Base-by-base conservation (phyloP, 2,888 invertebrate genomes). In the Macrophya annulata region DNA sequence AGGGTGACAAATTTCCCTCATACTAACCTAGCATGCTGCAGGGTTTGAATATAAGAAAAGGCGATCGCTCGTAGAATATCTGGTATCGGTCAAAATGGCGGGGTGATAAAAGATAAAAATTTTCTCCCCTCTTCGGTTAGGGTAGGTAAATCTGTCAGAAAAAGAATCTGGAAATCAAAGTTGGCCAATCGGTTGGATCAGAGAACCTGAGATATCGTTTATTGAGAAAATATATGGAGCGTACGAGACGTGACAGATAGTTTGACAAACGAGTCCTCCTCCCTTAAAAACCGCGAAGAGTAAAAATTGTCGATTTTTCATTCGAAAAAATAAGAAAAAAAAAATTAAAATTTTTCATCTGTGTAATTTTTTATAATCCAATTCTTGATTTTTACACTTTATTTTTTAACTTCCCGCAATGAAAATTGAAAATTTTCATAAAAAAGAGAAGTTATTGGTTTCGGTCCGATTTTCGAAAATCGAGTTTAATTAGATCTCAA, bases 121-220 rank as follows among this genome's bases (percentile, higher is more conserved):
- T 55, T 81, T 51, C 51, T 51, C 51, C 81, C 68, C 31, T 68
- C 15, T 68, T 37, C 15, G 25, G 68, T 37, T 68, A 68, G 31
- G 31, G 68, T 68, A 68, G 31, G 31, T 68, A 89, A 89, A 89
- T 90, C 90, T 55, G 86, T 85, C 85, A 72, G 87, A 87, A 89
- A 90, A 90, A 90, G 90, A 90, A 81, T 90, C 87, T 87, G 87
- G 89, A 89, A 90, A 90, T 90, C 90, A 89, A 90, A 90, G 89
- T 90, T 90, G 89, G 89, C 89, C 89, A 89, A 89, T 89, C 89
- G 87, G 88, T 85, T 85, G 72, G 76, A 85, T 87, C 86, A 87
- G 86, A 89, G 87, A 86, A 88, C 84, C 86, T 84, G 83, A 68
- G 65, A 85, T 87, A 87, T 88, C 87, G 89, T 86, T 89, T 89